Evolutionary conservation across 2,888 invertebrate genomes (phyloP).

Genomic region (Dasypogon diadema): DNA sequence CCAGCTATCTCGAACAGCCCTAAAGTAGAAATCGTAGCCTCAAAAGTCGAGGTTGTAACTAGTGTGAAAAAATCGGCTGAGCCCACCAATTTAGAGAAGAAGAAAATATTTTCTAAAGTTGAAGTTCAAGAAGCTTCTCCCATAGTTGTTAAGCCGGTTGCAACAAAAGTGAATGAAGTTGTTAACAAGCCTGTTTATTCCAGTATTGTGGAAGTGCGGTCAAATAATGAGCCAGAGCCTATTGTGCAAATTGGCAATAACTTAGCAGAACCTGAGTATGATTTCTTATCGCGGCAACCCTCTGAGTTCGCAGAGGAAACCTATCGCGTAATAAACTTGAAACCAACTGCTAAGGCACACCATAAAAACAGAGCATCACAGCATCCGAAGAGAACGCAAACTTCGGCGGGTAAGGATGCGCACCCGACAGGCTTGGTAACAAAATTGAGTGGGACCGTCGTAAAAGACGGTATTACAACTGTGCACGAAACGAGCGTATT

Average conservation of each 20-base stretch:
- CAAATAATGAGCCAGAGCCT: conserved; percentile 68
- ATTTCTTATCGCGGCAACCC: conserved; percentile 86
- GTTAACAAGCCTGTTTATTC: conserved; percentile 66
- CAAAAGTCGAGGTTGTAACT: conserved; percentile 66
- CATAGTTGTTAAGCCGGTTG: conserved; percentile 62
- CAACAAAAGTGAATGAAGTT: conserved; percentile 54
- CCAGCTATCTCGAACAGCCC: conserved; percentile 56
- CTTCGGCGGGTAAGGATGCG: conserved; percentile 69
- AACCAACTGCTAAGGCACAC: conserved; percentile 72
- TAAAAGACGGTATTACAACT: conserved; percentile 85
- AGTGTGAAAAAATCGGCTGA: conserved; percentile 63
- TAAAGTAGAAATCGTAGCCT: conserved; percentile 69
- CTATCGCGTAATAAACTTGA: conserved; percentile 83
- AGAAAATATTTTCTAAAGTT: conserved; percentile 65
- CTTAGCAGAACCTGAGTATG: conserved; percentile 85
- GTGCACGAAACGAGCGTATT: conserved; percentile 91
- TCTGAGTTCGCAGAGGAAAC: conserved; percentile 88
- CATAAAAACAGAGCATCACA: conserved; percentile 61
- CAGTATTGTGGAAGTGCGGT: conserved; percentile 72
- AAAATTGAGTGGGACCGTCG: conserved; percentile 84
- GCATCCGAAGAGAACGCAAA: conserved; percentile 63
- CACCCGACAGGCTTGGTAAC: conserved; percentile 86
- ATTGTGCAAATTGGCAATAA: conserved; percentile 77
- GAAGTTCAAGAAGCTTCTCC: conserved; percentile 62
- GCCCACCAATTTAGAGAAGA: conserved; percentile 57